A percentile compares a stretch with the other conserved stretches of the same genome.
Evolutionary conservation across 2,888 invertebrate genomes (phyloP).

Genomic region (Timema cristinae): DNA sequence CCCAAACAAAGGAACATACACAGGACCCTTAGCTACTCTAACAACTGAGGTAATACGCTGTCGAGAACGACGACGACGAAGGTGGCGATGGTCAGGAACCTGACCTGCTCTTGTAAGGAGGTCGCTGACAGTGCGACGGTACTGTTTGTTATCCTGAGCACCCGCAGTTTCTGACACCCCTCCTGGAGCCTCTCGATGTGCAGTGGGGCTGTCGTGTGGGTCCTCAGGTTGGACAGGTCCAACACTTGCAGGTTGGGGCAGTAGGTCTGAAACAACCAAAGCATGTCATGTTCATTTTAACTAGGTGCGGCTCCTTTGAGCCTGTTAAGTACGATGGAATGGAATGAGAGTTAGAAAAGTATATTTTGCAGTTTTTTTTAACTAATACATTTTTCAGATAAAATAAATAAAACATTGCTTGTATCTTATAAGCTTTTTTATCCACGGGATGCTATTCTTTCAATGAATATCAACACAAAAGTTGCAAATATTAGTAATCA

Average conservation of each 20-base stretch:
- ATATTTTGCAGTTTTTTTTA: background rate
- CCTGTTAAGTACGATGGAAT: background rate
- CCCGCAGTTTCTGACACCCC: conserved; percentile 72
- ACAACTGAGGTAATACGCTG: no score
- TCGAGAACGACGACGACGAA: no score
- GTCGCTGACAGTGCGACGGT: conserved; percentile 68
- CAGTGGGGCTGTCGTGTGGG: conserved; percentile 66
- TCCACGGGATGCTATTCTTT: background rate
- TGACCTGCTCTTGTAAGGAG: conserved; percentile 69
- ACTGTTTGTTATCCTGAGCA: conserved; percentile 77
- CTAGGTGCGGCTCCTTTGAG: no score
- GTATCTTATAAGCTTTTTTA: background rate
- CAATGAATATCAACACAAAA: no score
- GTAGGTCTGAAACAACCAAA: conserved; percentile 53
- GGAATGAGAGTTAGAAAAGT: conserved; percentile 2
- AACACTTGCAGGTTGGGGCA: conserved; percentile 74
- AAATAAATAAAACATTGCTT: background rate
- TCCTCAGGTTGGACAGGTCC: conserved; percentile 76
- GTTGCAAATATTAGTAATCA: no score
- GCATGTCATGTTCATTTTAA: background rate
- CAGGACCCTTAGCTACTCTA: no score
- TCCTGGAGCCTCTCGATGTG: conserved; percentile 77
- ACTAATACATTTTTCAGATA: background rate
- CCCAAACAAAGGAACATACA: no score
- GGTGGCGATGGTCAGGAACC: no score